Base-by-base conservation (phyloP, 2,888 invertebrate species). In the Mimumesa dahlbomi region DNA sequence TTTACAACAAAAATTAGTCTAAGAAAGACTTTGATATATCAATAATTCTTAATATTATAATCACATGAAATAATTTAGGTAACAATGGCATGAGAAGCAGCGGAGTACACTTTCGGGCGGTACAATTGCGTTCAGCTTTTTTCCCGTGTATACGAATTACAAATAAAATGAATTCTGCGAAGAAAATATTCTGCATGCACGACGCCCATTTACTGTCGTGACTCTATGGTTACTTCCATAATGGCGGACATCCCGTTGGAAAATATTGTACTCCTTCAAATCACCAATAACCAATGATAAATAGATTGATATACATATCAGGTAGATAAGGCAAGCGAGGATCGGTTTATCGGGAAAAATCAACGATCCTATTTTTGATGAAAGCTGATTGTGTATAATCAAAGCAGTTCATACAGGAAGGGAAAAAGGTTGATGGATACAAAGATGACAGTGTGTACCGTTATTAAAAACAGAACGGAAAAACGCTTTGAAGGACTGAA, bases 161-260 rank as follows among this genome's bases (percentile, higher is more conserved):
- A 56, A 62, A 62, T 67, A 45, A 48, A 53, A 46, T 49, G 45
- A 66, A 66, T 43, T 34, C 25, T 11, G 19, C 25, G 18, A 59
- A 56, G 64, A 38, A 36, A 21, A 56, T 69, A 59, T 65, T 59
- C 64, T 64, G 64, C 70, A 65, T 61, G 58, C 31, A 72, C 54
- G 56, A 75, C 75, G 75, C 65, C 62, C 73, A 72, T 64, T 72
- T 62, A 68, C 61, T 63, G 64, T 42, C 50, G 72, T 59, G 61
- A 65, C 58, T 43, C 45, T 58, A 69, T 58, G 69, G 65, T 59
- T 65, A 76, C 75, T 76, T 76, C 75, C 72, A 72, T 73, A 75
- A 75, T 75, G 75, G 75, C 75, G 75, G 49, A 59, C 75, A 63
- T 63, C 63, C 56, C 73, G 68, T 66, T 56, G 59, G 53, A 69